Evolutionary conservation across 2,797 vertebrate species (phyloP), one percentile per base, ranked within the genome.

Genomic region (Cirrhinus molitorella): DNA sequence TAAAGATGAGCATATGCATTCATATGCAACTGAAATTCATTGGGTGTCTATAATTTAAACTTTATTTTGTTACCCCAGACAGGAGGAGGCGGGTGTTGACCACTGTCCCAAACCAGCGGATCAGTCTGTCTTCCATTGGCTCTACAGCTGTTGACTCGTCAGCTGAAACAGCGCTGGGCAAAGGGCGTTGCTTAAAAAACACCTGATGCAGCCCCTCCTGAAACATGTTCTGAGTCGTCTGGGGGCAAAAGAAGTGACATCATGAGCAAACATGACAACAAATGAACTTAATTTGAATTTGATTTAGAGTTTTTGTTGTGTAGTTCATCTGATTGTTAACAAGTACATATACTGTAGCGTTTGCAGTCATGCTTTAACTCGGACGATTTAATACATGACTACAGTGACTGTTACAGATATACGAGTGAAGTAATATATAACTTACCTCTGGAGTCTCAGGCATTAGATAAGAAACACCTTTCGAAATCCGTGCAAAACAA

Each of bases 181-280:
- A 7, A 31, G 89, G 78, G 4, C 66, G 78, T 6, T 91, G 93
- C 61, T 90, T 93, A 65, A 94, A 89, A 85, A 92, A 95, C 49
- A 95, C 95, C 12, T 95, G 93, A 84, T 95, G 90, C 75, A 95
- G 84, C 45, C 95, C 95, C 86, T 95, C 94, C 87, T 94, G 93
- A 81, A 95, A 95, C 94, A 95, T 95, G 89, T 95, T 95, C 83
- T 93, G 93, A 5, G 49, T 92, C 93, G 91, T 93, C 93, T 94
- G 85, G 49, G 55, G 2, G 16, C 49, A 43, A 67, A 70, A 53
- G 2, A 47, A 37, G 49, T 14, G 34, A 76, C 37, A 53, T 43
- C 34, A 76, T 2, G 14, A 53, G 34, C 21, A 53, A 81, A 45
- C 43, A 65, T 63, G 4, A 21, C 12, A 81, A 34, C 25, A 72